Evolutionary conservation across 2,797 vertebrate species (phyloP), one percentile per base, ranked within the genome.

Genomic region (Myotis vivesi): DNA sequence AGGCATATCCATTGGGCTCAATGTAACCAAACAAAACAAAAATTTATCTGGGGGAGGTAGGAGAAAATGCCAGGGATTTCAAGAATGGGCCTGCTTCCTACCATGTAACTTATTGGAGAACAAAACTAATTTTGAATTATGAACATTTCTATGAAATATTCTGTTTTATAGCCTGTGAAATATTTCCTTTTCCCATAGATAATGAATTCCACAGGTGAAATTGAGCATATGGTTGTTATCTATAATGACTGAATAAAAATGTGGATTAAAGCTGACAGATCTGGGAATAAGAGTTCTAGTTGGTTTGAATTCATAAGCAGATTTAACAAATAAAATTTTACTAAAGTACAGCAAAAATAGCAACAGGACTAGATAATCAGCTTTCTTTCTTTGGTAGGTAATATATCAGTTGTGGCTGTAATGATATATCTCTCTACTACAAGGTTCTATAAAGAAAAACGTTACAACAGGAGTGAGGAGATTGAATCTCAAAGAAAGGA

Each of bases 351-450:
- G 51, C 38, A 71, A 83, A 66, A 89, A 62, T 49, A 94, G 51
- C 81, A 64, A 64, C 46, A n/a, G 88, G 51, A 20, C 59, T 9
- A 79, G 55, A n/a, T 66, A 3, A 79, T 82, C 69, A 33, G 10
- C 55, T 96, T 62, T 62, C 84, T 95, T 93, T 77, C 66, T 81
- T 19, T 76, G 51, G 15, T 95, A 82, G 89, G 38, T 87, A 94
- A 6, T 12, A 41, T 16, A 12, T 75, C 69, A 92, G 76, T 25
- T 13, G 28, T 64, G 76, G 88, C 19, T 51, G 83, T 51, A 62
- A 23, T 51, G 75, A 41, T 17, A 75, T 22, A 66, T 71, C 62
- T 75, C 59, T 53, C 8, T 59, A 38, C 59, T 38, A 87, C 5
- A 28, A 91, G 46, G 46, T 15, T 44, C n/a, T 82, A 8, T 72